Evolutionary conservation across 2,113 vertebrate genomes (phyloP).

Genomic region (Cynoglossus semilaevis): DNA sequence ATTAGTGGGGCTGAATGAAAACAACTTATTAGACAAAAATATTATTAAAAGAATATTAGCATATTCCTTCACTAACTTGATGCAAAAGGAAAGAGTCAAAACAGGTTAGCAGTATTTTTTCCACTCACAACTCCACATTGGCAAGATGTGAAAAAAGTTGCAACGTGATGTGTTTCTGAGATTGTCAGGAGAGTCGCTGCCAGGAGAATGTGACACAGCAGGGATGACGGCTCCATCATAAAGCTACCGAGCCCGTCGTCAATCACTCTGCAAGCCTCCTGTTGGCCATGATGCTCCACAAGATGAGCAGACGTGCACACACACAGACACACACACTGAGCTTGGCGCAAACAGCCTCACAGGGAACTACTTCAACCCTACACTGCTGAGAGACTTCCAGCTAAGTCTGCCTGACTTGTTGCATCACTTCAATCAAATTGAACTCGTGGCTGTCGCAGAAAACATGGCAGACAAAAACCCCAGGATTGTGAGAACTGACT

Average conservation of each 20-base stretch:
- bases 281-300: slow-evolving; percentile 34
- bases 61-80: slow-evolving; percentile 21
- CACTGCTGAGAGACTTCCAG: slow-evolving; percentile 36
- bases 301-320: slow-evolving; percentile 38
- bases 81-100: slow-evolving; percentile 7
- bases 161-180: slow-evolving; percentile 55
- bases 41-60: background rate
- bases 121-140: slow-evolving; percentile 48
- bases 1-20: no score
- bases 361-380: slow-evolving; percentile 36
- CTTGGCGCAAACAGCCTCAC: slow-evolving; percentile 26
- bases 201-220: slow-evolving; percentile 58
- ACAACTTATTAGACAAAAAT: no score
- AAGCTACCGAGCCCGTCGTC: slow-evolving; percentile 63
- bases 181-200: slow-evolving; percentile 57
- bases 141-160: slow-evolving; percentile 44
- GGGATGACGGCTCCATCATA: slow-evolving; percentile 70
- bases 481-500: slow-evolving; percentile 6
- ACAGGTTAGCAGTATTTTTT: slow-evolving; percentile 7
- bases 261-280: slow-evolving; percentile 65
- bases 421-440: slow-evolving; percentile 43
- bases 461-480: slow-evolving; percentile 4
- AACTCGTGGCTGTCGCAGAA: slow-evolving; percentile 15
- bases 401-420: slow-evolving; percentile 43
- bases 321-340: slow-evolving; percentile 13